Conservation (phyloP, 1,140 invertebrate species). For the Psilanteris sp. region DNA sequence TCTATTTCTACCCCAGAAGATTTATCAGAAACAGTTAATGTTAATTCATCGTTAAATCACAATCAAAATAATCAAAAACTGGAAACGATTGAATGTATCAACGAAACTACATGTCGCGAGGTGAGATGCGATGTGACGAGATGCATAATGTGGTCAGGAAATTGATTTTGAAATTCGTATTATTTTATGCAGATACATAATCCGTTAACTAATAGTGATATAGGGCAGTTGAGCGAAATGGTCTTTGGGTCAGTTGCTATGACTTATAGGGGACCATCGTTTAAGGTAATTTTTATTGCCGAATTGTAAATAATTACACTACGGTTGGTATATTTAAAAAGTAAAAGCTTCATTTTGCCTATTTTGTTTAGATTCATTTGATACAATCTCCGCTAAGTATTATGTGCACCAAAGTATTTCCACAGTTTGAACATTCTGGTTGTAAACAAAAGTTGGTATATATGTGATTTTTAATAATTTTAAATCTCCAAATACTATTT, state of each 20-base stretch:
- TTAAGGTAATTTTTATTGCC: conserved; percentile 26
- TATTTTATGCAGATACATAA: conserved; percentile 48
- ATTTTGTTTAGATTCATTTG: conserved; percentile 82
- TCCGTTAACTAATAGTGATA: conserved; percentile 82
- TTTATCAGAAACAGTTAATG: conserved; percentile 2
- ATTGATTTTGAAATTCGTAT: not conserved
- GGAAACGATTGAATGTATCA: conserved; percentile 30
- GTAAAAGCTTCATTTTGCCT: not conserved
- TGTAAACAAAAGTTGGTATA: conserved; percentile 71
- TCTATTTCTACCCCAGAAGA: conserved; percentile 79
- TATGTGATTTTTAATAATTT: too few relatives aligned
- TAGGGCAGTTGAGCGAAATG: conserved; percentile 90
- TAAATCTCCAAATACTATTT: too few relatives aligned
- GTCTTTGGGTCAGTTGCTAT: conserved; percentile 93
- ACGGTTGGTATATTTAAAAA: too few relatives aligned
- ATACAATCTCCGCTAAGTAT: conserved; percentile 86
- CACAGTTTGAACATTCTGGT: conserved; percentile 77
- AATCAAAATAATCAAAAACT: conserved; percentile 36
- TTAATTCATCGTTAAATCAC: conserved; percentile 23
- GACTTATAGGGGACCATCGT: conserved; percentile 88
- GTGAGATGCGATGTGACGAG: conserved; percentile 24
- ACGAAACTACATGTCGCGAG: conserved; percentile 31
- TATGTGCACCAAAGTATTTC: conserved; percentile 88
- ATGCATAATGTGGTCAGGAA: too few relatives aligned
- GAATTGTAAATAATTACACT: not conserved